phyloP scores from a whole-genome alignment of 1,140 invertebrate species.

The Ruditapes philippinarum region DNA sequence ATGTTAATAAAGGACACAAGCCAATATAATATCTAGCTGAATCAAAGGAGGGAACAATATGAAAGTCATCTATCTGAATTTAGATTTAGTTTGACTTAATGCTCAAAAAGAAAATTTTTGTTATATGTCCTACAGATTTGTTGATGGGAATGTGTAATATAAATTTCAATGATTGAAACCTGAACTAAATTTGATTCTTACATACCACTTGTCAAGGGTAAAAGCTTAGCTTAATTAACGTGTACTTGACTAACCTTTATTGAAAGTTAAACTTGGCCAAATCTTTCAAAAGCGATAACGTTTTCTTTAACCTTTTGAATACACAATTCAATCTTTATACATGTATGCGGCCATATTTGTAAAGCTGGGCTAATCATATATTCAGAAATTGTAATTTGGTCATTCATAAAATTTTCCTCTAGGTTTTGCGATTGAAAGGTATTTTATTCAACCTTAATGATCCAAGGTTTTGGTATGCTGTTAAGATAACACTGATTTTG shows the following conservation, averaged over 20 bases:
- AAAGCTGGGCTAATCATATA: constrained; percentile 44
- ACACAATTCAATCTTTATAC: constrained; percentile 22
- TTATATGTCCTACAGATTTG: too few relatives aligned
- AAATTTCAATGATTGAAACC: too few relatives aligned
- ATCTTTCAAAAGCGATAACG: constrained; percentile 33
- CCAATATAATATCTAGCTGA: too few relatives aligned
- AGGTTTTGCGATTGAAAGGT: constrained; percentile 9
- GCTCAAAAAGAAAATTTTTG: background rate
- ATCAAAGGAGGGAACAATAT: too few relatives aligned
- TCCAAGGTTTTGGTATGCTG: background rate
- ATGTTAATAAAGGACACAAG: background rate
- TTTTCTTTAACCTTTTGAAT: constrained; percentile 34
- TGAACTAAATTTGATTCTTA: too few relatives aligned
- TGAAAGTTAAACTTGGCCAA: constrained; percentile 18
- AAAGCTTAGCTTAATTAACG: background rate
- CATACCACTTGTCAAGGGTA: background rate
- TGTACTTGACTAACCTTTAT: constrained; percentile 32
- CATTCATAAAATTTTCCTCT: constrained; percentile 60
- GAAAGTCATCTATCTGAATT: too few relatives aligned
- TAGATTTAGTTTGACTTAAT: too few relatives aligned
- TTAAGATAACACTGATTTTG: background rate
- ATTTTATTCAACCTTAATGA: background rate
- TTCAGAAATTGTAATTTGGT: constrained; percentile 51
- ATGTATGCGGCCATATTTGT: constrained; percentile 26
- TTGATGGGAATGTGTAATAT: too few relatives aligned